Evolutionary conservation across 2,797 vertebrate species (phyloP).

Genomic region (Enteromius treurensis): DNA sequence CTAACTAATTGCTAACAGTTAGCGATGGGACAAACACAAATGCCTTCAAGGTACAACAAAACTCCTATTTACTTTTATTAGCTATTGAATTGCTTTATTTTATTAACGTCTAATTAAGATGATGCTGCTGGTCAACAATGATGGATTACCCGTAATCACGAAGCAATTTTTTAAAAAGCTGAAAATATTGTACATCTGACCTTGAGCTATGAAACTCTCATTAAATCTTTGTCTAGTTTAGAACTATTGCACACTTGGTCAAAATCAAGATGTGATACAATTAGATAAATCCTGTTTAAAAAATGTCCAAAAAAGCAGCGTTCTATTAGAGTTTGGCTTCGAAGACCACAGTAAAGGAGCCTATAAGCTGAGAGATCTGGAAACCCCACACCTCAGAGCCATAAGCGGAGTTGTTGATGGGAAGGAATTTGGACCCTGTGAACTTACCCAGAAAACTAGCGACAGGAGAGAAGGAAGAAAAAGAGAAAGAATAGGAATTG

Average conservation of each 20-base stretch:
- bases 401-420: constrained; percentile 61
- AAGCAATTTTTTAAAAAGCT: background rate
- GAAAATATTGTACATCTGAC: constrained; percentile 1
- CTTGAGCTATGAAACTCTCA: background rate
- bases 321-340: constrained; percentile 39
- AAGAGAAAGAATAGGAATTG: constrained; percentile 69
- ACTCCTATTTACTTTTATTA: constrained; percentile 1
- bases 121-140: constrained; percentile 21
- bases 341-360: constrained; percentile 31
- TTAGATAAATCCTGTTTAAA: background rate
- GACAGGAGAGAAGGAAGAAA: constrained; percentile 67
- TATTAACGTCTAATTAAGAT: constrained; percentile 4
- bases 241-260: background rate
- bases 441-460: constrained; percentile 58
- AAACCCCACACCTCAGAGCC: constrained; percentile 55
- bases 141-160: constrained; percentile 5
- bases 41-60: constrained; percentile 22
- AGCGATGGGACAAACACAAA: constrained; percentile 17
- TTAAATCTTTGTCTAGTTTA: background rate
- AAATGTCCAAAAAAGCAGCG: constrained; percentile 7
- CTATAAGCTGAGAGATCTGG: constrained; percentile 30
- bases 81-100: constrained; percentile 9
- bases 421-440: constrained; percentile 82
- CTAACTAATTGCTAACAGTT: background rate
- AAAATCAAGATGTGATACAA: background rate